These are phyloP conservation scores for Gymnothorax reevesii DNA, from an alignment of 2,797 vertebrate genomes.

Conservation along the genomic window DNA sequence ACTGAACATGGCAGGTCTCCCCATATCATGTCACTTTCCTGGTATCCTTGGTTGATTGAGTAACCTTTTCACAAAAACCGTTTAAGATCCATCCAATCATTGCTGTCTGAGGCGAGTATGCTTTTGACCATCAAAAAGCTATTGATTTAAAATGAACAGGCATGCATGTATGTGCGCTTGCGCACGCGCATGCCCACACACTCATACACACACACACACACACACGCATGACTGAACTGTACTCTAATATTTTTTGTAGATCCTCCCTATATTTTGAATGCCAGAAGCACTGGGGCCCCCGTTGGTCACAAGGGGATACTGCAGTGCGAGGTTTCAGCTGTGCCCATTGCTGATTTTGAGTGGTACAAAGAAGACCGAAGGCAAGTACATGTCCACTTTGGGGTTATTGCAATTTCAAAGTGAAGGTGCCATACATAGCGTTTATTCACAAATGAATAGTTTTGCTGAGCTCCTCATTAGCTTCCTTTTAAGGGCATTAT, in stretches of 20 bases:
- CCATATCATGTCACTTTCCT: neutral
- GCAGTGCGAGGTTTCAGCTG: slow-evolving; percentile 90
- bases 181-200: no score
- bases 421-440: neutral
- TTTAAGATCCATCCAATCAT: neutral
- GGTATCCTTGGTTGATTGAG: neutral
- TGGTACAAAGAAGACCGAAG: slow-evolving; percentile 97
- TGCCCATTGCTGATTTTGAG: slow-evolving; percentile 89
- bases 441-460: neutral
- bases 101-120: neutral
- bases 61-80: neutral
- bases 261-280: slow-evolving; percentile 88
- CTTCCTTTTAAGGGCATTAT: neutral
- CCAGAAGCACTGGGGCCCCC: slow-evolving; percentile 82
- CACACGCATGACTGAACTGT: neutral
- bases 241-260: slow-evolving; percentile 66
- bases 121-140: neutral
- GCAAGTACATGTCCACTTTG: slow-evolving; percentile 58
- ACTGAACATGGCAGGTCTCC: neutral
- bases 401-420: neutral
- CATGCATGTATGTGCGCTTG: no score
- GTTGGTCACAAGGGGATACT: slow-evolving; percentile 91
- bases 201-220: neutral
- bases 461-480: neutral
- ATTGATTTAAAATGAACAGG: no score